These are phyloP conservation scores for Bufo bufo DNA, from an alignment of 2,113 vertebrate genomes.

Conservation along the genomic window DNA sequence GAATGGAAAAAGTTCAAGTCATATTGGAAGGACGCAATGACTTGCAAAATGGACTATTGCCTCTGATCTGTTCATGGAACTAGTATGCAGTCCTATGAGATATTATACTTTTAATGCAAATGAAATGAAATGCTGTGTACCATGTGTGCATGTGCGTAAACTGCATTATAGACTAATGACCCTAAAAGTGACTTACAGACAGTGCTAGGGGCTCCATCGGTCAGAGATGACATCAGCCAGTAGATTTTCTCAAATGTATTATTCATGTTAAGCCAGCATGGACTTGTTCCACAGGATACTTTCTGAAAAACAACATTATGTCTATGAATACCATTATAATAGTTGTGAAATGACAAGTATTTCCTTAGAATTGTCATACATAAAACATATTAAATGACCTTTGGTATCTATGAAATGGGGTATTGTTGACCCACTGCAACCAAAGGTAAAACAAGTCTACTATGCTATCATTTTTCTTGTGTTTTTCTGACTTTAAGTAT, in stretches of 20 bases:
- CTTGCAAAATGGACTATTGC: background rate
- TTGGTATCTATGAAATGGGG: background rate
- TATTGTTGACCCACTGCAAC: too few species aligned
- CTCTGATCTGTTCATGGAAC: background rate
- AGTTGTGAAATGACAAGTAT: background rate
- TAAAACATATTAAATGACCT: background rate
- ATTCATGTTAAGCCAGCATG: background rate
- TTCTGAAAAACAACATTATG: background rate
- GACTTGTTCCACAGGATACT: background rate
- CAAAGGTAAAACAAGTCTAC: too few species aligned
- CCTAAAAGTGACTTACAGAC: conserved; percentile 24
- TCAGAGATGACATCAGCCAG: conserved; percentile 38
- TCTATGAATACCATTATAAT: background rate
- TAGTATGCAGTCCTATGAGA: background rate
- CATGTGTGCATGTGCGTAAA: background rate
- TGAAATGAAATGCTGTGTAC: background rate
- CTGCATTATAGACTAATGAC: background rate
- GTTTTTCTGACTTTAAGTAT: background rate
- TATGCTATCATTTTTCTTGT: background rate
- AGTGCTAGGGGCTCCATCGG: conserved; percentile 2
- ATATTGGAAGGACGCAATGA: background rate
- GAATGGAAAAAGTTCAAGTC: background rate
- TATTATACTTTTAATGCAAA: too few species aligned
- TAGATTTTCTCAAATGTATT: conserved; percentile 10
- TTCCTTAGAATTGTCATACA: background rate